Evolutionary conservation across 2,113 vertebrate species (phyloP).

Genomic region (Rhizomys pruinosus): DNA sequence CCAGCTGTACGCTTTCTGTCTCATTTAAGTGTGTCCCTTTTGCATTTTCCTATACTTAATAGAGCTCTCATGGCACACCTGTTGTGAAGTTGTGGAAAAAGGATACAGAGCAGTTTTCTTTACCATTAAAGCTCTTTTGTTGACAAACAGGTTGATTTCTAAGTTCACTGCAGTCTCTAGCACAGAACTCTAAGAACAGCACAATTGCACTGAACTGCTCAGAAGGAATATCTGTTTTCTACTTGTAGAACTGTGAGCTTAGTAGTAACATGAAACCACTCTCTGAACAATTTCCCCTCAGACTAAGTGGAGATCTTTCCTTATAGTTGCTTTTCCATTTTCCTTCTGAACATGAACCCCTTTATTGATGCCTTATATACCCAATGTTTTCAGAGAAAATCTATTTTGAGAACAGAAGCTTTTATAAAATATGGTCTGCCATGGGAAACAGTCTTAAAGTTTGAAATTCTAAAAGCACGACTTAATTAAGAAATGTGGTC

Average conservation of each 20-base stretch:
- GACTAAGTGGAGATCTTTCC: background rate
- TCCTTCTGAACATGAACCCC: background rate
- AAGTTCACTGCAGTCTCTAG: background rate
- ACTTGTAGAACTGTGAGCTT: background rate
- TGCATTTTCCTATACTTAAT: background rate
- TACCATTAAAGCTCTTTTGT: background rate
- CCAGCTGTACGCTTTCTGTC: slow-evolving; percentile 15
- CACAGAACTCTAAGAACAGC: slow-evolving; percentile 26
- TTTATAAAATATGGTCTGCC: slow-evolving; percentile 67
- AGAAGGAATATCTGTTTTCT: background rate
- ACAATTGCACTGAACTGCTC: background rate
- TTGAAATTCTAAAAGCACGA: slow-evolving; percentile 70
- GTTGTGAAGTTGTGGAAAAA: background rate
- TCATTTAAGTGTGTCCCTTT: slow-evolving; percentile 33
- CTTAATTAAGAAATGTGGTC: slow-evolving; percentile 81
- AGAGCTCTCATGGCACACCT: slow-evolving; percentile 2
- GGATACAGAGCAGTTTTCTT: background rate
- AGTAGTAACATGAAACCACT: background rate
- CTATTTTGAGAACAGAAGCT: slow-evolving; percentile 47
- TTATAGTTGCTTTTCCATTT: background rate
- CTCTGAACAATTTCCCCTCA: background rate
- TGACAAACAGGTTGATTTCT: slow-evolving; percentile 14
- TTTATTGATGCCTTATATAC: slow-evolving; percentile 48
- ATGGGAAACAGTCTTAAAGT: slow-evolving; percentile 73
- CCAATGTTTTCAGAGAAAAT: slow-evolving; percentile 26